Percentiles rank a stretch among this genome's conserved stretches.
phyloP scores from a whole-genome alignment of 1,140 invertebrate genomes.

The Ladona fulva region DNA sequence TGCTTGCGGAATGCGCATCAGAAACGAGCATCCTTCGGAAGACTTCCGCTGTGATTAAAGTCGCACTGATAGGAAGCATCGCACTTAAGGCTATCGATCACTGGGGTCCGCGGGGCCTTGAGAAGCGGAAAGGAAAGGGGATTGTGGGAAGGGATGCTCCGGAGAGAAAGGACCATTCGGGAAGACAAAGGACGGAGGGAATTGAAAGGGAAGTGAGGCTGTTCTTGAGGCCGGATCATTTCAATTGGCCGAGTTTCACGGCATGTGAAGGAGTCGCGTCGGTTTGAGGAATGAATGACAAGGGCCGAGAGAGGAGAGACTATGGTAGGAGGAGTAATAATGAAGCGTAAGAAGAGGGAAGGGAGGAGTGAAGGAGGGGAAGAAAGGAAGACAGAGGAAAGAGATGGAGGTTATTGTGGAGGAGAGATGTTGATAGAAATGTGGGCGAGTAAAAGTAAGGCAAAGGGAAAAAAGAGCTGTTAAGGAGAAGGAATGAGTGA shows the following conservation, averaged over 20 bases:
- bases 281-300: background rate
- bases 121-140: background rate
- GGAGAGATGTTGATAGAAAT: no score
- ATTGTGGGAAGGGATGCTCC: no score
- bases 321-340: background rate
- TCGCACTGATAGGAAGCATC: background rate
- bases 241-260: background rate
- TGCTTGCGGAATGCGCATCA: no score
- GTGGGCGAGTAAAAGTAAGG: no score
- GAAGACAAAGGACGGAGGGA: background rate
- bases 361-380: background rate
- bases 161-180: background rate
- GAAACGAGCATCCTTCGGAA: no score
- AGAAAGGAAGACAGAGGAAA: background rate
- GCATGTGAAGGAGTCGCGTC: background rate
- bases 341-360: background rate
- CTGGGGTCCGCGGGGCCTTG: background rate
- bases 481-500: no score
- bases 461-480: no score
- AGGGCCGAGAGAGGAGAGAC: background rate
- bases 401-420: no score
- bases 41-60: background rate
- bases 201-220: background rate
- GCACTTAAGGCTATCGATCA: background rate
- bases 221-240: background rate